Base-by-base conservation (phyloP, 2,113 vertebrate genomes). In the Rostratula benghalensis region DNA sequence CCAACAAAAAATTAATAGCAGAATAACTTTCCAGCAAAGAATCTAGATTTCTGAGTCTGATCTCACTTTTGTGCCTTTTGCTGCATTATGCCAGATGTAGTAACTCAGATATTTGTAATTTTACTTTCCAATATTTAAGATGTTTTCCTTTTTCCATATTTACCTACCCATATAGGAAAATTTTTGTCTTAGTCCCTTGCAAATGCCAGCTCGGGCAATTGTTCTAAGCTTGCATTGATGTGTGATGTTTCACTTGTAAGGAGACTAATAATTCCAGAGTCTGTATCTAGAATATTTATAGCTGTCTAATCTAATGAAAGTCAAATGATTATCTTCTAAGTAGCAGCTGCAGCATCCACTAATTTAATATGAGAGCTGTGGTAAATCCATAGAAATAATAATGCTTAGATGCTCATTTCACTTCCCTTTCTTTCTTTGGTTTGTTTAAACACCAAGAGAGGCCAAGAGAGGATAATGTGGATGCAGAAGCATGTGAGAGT, bases 281-380 rank as follows among this genome's bases (percentile, higher is more conserved):
- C 43, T 60, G n/a, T 39, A 68, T 65, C 78, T 86, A 74, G 71
- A 87, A 92, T 57, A 91, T 73, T 90, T 78, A 89, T 46, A 89
- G 61, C 57, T 93, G 81, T 82, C 87, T 95, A 93, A 84, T 77
- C 61, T 70, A 94, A 91, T 82, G 46, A 35, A 92, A 94, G 39
- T 57, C 53, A 67, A 87, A 41, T 71, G 89, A 87, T 22, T 84
- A 94, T 94, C 60, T 94, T 59, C n/a, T 39, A 57, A 67, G 77
- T 57, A 87, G 65, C 74, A 94, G 90, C 69, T 94, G 95, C 86
- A 84, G 39, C 81, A 68, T 89, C 39, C 69, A 85, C 64, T 79
- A 68, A 87, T 83, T 85, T 85, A 79, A 67, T 45, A 53, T 45
- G 57, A 43, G 33, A 60, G 21, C 28, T 73, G 60, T 83, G 50